Evolutionary conservation across 2,888 invertebrate species (phyloP).

Genomic region (Cheiracanthium punctorium): DNA sequence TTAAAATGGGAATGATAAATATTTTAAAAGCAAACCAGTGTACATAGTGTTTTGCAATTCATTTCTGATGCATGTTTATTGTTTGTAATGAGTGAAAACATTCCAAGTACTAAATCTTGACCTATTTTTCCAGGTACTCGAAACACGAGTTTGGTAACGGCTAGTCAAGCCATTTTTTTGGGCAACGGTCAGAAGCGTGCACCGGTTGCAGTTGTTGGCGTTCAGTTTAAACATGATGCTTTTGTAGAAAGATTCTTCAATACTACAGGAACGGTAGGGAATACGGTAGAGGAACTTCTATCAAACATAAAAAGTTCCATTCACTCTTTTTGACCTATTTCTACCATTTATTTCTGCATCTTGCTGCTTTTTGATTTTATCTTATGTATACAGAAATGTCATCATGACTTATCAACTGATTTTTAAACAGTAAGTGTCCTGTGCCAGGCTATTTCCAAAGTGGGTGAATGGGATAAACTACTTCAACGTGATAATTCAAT

Average conservation of each 20-base stretch:
- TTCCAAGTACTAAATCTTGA: too few species aligned
- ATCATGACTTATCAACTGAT: too few species aligned
- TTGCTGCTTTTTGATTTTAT: neutral
- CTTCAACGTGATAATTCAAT: too few species aligned
- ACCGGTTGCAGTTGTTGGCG: conserved; percentile 89
- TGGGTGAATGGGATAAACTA: too few species aligned
- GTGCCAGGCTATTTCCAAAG: too few species aligned
- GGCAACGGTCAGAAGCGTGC: conserved; percentile 70
- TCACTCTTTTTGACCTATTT: neutral
- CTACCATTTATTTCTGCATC: neutral
- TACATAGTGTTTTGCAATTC: too few species aligned
- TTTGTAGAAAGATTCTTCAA: conserved; percentile 90
- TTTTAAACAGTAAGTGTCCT: too few species aligned
- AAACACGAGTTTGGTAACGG: conserved; percentile 80
- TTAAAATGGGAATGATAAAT: too few species aligned
- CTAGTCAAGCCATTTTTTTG: conserved; percentile 83
- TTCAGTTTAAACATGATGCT: conserved; percentile 89
- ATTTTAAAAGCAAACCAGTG: too few species aligned
- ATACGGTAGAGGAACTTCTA: conserved; percentile 63
- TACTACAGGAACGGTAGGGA: conserved; percentile 81
- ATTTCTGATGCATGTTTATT: too few species aligned
- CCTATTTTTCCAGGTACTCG: conserved; percentile 42
- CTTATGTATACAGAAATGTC: too few species aligned
- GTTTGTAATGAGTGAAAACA: too few species aligned
- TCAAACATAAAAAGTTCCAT: conserved; percentile 35